These are phyloP conservation scores for Tor tambroides DNA, from an alignment of 2,113 vertebrate species.

Conservation along the genomic window DNA sequence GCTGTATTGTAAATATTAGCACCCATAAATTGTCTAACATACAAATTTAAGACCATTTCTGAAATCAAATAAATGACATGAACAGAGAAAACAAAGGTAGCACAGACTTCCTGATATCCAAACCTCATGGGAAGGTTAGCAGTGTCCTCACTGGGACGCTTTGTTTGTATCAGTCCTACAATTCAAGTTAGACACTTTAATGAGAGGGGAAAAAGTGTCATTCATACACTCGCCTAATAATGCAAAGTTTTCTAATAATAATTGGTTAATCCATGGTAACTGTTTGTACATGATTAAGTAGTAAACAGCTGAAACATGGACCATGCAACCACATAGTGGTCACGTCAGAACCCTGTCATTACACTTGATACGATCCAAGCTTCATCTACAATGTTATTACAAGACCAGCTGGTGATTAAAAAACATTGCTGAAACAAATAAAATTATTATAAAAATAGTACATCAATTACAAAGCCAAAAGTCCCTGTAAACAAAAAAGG, in stretches of 20 bases:
- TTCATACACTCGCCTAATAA: neutral
- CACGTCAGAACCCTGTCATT: conserved; percentile 41
- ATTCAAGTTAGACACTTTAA: conserved; percentile 17
- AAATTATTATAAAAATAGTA: conserved; percentile 56
- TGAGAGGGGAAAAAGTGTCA: neutral
- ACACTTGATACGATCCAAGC: conserved; percentile 6
- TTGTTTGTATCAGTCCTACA: conserved; percentile 29
- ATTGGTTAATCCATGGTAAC: neutral
- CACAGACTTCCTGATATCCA: conserved; percentile 16
- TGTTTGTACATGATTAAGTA: conserved; percentile 1
- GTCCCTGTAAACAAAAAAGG: conserved; percentile 75
- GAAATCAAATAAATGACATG: neutral
- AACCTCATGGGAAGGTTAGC: conserved; percentile 22
- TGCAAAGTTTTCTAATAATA: neutral
- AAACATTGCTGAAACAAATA: conserved; percentile 23
- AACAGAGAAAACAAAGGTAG: neutral
- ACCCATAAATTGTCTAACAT: neutral
- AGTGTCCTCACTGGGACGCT: conserved; percentile 33
- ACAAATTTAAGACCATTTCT: neutral
- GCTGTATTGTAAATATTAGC: neutral
- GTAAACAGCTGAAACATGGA: conserved; percentile 12
- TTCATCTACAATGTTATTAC: conserved; percentile 21
- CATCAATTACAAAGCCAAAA: conserved; percentile 59
- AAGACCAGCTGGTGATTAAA: conserved; percentile 44
- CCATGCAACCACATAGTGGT: conserved; percentile 57